Evolutionary conservation across 2,113 vertebrate genomes (phyloP), one percentile per base, ranked within the genome.

Genomic region (Cyanistes caeruleus): DNA sequence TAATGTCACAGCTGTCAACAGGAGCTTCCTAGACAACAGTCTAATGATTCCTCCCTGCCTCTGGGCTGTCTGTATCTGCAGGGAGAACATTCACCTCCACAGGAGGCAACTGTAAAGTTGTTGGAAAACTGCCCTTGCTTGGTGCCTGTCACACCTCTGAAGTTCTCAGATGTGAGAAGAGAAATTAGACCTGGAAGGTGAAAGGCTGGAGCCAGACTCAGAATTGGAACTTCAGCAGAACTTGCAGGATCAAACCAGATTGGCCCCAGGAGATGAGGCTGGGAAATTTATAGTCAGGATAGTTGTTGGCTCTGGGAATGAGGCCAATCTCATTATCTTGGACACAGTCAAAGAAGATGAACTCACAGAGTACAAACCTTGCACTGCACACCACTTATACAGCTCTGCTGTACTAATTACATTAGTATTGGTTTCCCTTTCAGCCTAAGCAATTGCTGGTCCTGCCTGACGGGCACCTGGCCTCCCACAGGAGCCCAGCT

Each of bases 281-380:
- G n/a, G 43, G 27, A 95, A 56, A 91, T 95, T 92, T 75, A 78
- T 24, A 63, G 39, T 56, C 2, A 31, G 80, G 56, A 31, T n/a
- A 48, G 30, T 31, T 86, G 53, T 39, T 87, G 83, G 46, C 43
- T 93, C 76, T 86, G 86, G 88, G 90, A 73, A 81, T 48, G 27
- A 23, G 64, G 79, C 94, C 94, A 96, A 68, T n/a, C 67, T 95
- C 60, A 89, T 95, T 96, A 72, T 68, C 69, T 55, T 49, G 64
- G 64, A n/a, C 73, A 49, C 49, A 84, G 83, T 17, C 73, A 64
- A 63, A 91, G 85, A 88, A 76, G 82, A 85, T 69, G 82, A 94
- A 93, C 39, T 91, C 35, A 51, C 23, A 51, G 85, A 80, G 20
- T 28, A 77, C 33, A 94, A 89, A 95, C 35, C 19, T 77, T 70